Evolutionary conservation across 2,113 vertebrate genomes (phyloP).

Genomic region (Promerops cafer): DNA sequence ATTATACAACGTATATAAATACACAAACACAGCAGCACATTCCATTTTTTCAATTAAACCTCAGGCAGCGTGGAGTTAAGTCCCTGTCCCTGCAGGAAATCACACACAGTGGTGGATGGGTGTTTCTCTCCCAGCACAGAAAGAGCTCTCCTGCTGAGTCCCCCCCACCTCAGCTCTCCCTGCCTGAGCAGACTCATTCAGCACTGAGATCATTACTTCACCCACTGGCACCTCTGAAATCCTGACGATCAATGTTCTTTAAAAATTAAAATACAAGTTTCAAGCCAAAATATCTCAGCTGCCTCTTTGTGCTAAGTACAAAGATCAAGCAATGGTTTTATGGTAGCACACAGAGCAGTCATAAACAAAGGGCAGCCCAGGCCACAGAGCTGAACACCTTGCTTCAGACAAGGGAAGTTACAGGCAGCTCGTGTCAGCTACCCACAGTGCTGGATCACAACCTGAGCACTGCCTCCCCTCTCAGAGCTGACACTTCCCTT

Average conservation of each 20-base stretch:
- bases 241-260: neutral
- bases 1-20: neutral
- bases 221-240: neutral
- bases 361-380: neutral
- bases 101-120: fast-evolving
- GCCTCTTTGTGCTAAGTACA: neutral
- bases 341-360: neutral
- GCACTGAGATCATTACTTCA: neutral
- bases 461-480: fast-evolving
- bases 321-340: neutral
- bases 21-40: neutral
- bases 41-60: neutral
- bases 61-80: neutral
- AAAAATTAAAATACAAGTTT: neutral
- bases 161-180: neutral
- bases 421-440: neutral
- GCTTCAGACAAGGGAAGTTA: neutral
- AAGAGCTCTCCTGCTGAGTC: neutral
- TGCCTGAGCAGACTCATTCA: neutral
- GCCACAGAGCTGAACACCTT: neutral
- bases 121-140: neutral
- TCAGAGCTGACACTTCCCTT: neutral
- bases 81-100: neutral
- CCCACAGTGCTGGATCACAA: neutral
- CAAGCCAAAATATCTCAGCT: neutral